Evolutionary conservation across 2,113 vertebrate species (phyloP).

Genomic region (Ceuthmochares aereus): DNA sequence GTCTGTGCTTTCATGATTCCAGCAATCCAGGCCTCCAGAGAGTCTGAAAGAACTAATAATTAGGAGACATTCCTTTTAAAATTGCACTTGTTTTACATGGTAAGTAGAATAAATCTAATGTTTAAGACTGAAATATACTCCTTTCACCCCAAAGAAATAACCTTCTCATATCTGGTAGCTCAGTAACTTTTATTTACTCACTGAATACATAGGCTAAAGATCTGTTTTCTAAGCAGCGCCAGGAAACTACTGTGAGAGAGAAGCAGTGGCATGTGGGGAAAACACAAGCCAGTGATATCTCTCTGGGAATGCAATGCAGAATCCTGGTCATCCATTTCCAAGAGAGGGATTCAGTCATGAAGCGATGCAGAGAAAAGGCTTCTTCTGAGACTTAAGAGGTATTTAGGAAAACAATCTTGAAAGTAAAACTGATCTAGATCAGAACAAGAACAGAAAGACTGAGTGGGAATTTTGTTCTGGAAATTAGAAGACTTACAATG

Average conservation of each 20-base stretch:
- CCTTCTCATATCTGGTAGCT: neutral
- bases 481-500: neutral
- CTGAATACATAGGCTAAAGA: neutral
- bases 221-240: neutral
- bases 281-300: neutral
- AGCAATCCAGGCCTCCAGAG: neutral
- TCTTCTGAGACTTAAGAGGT: neutral
- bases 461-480: neutral
- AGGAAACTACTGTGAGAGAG: neutral
- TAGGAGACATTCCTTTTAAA: neutral
- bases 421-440: neutral
- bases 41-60: neutral
- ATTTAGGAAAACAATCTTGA: neutral
- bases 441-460: neutral
- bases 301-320: neutral
- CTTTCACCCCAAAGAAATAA: neutral
- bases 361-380: neutral
- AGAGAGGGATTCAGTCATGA: neutral
- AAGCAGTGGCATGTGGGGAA: fast-evolving
- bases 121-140: neutral
- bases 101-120: neutral
- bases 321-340: neutral
- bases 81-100: neutral
- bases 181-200: neutral
- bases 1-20: neutral